Evolutionary conservation across 2,113 vertebrate genomes (phyloP).

Genomic region (Nothocercus julius): DNA sequence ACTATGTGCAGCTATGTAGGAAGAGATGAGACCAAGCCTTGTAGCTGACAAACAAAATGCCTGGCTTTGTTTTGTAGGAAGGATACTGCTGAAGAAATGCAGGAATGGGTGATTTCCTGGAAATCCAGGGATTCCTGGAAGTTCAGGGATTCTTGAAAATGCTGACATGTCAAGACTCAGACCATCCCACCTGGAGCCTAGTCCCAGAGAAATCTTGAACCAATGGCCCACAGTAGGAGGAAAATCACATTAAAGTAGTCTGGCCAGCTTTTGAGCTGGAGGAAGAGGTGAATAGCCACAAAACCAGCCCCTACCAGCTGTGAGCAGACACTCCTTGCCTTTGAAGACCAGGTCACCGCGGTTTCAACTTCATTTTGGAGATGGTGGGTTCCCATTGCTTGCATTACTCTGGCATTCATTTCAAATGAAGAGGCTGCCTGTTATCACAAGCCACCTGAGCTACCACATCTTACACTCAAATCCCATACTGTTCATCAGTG

Average conservation of each 20-base stretch:
- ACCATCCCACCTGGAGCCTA: background rate
- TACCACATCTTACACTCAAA: background rate
- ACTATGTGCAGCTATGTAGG: background rate
- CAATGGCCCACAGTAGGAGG: background rate
- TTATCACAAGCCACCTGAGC: background rate
- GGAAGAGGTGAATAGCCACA: background rate
- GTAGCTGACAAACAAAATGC: background rate
- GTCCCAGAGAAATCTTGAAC: background rate
- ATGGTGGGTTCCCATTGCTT: rapidly evolving
- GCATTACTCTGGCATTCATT: rapidly evolving
- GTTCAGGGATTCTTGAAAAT: background rate
- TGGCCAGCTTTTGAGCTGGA: background rate
- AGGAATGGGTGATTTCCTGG: background rate
- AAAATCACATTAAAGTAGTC: background rate
- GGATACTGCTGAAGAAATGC: background rate
- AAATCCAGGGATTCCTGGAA: background rate
- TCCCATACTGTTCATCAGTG: background rate
- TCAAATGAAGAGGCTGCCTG: background rate
- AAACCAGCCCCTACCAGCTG: background rate
- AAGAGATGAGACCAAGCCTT: background rate
- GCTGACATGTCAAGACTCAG: background rate
- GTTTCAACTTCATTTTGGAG: background rate
- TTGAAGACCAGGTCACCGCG: background rate
- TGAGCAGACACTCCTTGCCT: background rate
- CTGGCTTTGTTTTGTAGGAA: too few relatives aligned